phyloP scores from a whole-genome alignment of 1,140 invertebrate genomes.

The Thalassaphorura encarpata region DNA sequence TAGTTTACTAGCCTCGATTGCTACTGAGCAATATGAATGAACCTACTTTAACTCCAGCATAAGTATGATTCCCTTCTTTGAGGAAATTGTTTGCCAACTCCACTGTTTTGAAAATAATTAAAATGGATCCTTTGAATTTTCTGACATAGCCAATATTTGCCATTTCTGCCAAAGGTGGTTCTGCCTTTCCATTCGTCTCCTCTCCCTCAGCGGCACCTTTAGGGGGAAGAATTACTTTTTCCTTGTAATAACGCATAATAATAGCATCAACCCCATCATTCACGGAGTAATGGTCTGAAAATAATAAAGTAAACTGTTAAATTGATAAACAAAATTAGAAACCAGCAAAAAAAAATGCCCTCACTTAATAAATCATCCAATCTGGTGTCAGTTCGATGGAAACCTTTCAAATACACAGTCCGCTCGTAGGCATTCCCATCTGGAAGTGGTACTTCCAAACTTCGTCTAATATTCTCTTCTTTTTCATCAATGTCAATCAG shows the following conservation, averaged over 20 bases:
- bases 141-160: constrained; percentile 7
- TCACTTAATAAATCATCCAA: constrained; percentile 27
- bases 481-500: constrained; percentile 23
- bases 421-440: constrained; percentile 13
- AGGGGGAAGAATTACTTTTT: constrained; percentile 13
- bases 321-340: background rate
- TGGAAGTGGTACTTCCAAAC: constrained; percentile 19
- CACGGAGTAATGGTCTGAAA: constrained; percentile 23
- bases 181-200: constrained; percentile 9
- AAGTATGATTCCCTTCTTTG: constrained; percentile 2
- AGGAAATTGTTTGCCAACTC: constrained; percentile 17
- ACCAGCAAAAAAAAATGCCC: background rate
- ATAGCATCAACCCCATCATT: constrained; percentile 27
- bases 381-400: constrained; percentile 18
- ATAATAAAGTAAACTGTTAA: background rate
- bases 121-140: constrained; percentile 31
- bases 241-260: constrained; percentile 29
- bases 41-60: constrained; percentile 8
- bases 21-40: background rate
- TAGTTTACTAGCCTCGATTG: too few species aligned
- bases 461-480: constrained; percentile 15
- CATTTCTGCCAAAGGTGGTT: background rate
- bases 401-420: constrained; percentile 28
- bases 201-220: background rate
- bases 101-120: constrained; percentile 25